Percentiles rank a stretch among this genome's conserved stretches.
Conservation (phyloP, 2,888 invertebrate species). For the Oligia fasciuncula region DNA sequence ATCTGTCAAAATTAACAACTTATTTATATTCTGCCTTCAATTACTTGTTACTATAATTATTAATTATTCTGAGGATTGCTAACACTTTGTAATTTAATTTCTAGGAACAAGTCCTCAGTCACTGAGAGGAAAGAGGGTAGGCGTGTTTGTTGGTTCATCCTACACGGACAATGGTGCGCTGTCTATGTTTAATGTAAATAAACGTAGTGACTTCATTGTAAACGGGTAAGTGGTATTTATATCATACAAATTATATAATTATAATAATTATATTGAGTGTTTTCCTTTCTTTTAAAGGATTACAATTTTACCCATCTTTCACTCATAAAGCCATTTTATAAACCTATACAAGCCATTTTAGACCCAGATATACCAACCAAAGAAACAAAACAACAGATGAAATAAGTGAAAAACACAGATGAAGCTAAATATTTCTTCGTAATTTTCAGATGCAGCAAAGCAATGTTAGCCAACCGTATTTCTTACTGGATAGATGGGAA, state of each 20-base stretch:
- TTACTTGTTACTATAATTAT: too few species aligned
- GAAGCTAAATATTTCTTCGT: neutral
- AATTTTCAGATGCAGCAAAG: constrained; percentile 71
- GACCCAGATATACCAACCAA: neutral
- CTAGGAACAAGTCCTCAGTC: constrained; percentile 68
- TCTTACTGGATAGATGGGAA: constrained; percentile 81
- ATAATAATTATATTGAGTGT: neutral
- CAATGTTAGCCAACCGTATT: constrained; percentile 81
- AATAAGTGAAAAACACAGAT: neutral
- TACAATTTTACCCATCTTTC: neutral
- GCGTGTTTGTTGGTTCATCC: constrained; percentile 70
- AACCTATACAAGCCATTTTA: neutral
- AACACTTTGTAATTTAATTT: constrained; percentile 10
- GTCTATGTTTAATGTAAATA: constrained; percentile 43
- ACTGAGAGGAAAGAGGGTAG: constrained; percentile 66
- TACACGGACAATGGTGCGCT: constrained; percentile 58
- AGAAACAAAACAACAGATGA: too few species aligned
- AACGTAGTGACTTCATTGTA: constrained; percentile 56
- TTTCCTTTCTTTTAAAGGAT: neutral
- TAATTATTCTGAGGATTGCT: too few species aligned
- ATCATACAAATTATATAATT: neutral
- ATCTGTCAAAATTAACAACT: too few species aligned
- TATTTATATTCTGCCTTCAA: too few species aligned
- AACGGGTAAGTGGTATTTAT: constrained; percentile 65
- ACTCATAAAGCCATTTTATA: neutral